These are phyloP conservation scores for Lymantria monacha DNA, from an alignment of 2,888 invertebrate genomes.

Conservation along the genomic window DNA sequence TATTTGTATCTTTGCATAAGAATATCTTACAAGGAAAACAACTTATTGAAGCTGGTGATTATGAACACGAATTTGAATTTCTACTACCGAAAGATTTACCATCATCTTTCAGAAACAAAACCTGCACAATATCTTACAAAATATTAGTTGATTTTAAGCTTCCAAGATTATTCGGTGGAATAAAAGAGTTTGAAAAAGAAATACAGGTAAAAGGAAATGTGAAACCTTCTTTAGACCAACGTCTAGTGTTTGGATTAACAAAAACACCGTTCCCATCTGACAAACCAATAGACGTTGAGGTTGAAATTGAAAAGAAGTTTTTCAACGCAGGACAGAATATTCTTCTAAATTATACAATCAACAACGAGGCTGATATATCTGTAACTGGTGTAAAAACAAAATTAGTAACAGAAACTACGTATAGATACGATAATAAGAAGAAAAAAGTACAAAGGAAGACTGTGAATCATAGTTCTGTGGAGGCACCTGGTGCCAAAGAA, in stretches of 20 bases:
- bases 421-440: slow-evolving; percentile 7
- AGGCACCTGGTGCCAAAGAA: slow-evolving; percentile 16
- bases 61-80: slow-evolving; percentile 12
- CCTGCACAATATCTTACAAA: slow-evolving; percentile 13
- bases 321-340: slow-evolving; percentile 7
- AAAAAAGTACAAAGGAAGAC: not conserved
- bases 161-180: not conserved
- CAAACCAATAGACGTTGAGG: slow-evolving; percentile 1
- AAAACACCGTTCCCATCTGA: not conserved
- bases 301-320: slow-evolving; percentile 1
- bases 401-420: slow-evolving; percentile 9
- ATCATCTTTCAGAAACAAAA: slow-evolving; percentile 10
- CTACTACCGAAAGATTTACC: slow-evolving; percentile 13
- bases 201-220: slow-evolving; percentile 7
- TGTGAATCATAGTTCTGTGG: not conserved
- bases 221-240: not conserved
- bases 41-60: not conserved
- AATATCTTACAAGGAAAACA: not conserved
- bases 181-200: not conserved
- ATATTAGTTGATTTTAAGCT: slow-evolving; percentile 6
- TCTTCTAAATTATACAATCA: not conserved
- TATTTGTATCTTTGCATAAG: not conserved
- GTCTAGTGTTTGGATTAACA: not conserved
- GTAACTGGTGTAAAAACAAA: slow-evolving; percentile 4
- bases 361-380: slow-evolving; percentile 6